Conservation (phyloP, 1,140 invertebrate genomes). For the Campoletis sonorensis region DNA sequence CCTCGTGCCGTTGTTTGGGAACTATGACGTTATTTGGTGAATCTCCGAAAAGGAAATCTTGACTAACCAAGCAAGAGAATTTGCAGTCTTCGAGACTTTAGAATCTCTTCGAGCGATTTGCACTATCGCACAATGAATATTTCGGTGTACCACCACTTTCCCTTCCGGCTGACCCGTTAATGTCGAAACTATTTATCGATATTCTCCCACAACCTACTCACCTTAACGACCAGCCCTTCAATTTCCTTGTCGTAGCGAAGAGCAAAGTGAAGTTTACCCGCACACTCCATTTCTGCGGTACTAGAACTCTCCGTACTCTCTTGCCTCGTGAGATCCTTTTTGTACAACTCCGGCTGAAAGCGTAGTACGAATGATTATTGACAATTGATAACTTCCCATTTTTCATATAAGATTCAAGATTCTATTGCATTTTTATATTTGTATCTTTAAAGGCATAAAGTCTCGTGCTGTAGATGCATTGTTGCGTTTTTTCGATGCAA, state of each 20-base stretch:
- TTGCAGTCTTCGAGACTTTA: neutral
- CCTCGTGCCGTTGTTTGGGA: too few relatives aligned
- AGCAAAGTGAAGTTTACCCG: slow-evolving; percentile 87
- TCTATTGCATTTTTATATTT: too few relatives aligned
- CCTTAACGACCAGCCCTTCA: slow-evolving; percentile 86
- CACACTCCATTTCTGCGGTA: slow-evolving; percentile 83
- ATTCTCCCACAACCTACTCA: slow-evolving; percentile 66
- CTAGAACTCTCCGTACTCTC: slow-evolving; percentile 84
- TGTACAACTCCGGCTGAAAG: slow-evolving; percentile 86
- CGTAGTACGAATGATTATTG: neutral
- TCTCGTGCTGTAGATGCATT: too few relatives aligned
- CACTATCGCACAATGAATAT: too few relatives aligned
- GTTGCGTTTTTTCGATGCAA: neutral
- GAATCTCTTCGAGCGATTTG: neutral
- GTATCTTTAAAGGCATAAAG: too few relatives aligned
- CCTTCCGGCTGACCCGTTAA: neutral
- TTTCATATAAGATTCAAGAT: too few relatives aligned
- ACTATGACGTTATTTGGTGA: too few relatives aligned
- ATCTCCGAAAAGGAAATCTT: too few relatives aligned
- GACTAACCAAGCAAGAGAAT: too few relatives aligned
- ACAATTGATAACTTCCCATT: too few relatives aligned
- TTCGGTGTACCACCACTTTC: neutral
- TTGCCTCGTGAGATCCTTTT: slow-evolving; percentile 84
- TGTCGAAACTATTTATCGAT: slow-evolving; percentile 18
- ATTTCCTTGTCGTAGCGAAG: slow-evolving; percentile 86